phyloP scores from a whole-genome alignment of 2,113 vertebrate genomes.

The Petromus typicus region DNA sequence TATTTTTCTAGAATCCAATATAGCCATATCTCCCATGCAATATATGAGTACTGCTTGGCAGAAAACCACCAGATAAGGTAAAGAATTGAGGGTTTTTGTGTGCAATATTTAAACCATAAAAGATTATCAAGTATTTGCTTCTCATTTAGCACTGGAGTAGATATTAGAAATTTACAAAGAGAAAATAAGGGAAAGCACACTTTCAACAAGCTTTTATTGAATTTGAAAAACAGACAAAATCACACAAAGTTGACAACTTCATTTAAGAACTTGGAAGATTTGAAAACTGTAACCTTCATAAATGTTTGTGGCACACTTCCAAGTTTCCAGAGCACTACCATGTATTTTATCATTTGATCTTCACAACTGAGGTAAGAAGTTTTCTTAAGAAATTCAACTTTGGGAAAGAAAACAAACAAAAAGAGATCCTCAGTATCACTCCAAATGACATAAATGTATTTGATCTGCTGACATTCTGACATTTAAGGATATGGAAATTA shows the following conservation, averaged over 20 bases:
- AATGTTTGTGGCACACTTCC: background rate
- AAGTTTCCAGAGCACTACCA: background rate
- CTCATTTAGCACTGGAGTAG: slow-evolving; percentile 23
- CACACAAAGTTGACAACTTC: slow-evolving; percentile 48
- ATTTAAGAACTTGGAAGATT: slow-evolving; percentile 53
- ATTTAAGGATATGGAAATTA: background rate
- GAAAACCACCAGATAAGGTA: slow-evolving; percentile 28
- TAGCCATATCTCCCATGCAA: background rate
- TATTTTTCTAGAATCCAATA: slow-evolving; percentile 51
- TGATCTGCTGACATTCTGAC: slow-evolving; percentile 6
- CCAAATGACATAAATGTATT: slow-evolving; percentile 36
- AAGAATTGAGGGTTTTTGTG: slow-evolving; percentile 13
- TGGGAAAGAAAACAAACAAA: slow-evolving; percentile 37
- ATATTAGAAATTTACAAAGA: slow-evolving; percentile 49
- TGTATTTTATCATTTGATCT: slow-evolving; percentile 12
- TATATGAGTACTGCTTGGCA: slow-evolving; percentile 4
- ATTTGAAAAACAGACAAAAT: slow-evolving; percentile 27
- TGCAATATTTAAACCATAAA: slow-evolving; percentile 11
- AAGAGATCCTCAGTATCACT: slow-evolving; percentile 16
- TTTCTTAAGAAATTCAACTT: slow-evolving; percentile 58
- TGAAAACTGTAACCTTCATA: slow-evolving; percentile 49
- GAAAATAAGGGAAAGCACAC: background rate
- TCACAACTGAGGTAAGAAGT: background rate
- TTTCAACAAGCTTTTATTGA: slow-evolving; percentile 35
- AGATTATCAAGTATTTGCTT: background rate